A percentile compares a stretch with the other conserved stretches of the same genome.
These are phyloP conservation scores for Nephrotoma guestfalica DNA, from an alignment of 2,888 invertebrate genomes.

Conservation along the genomic window DNA sequence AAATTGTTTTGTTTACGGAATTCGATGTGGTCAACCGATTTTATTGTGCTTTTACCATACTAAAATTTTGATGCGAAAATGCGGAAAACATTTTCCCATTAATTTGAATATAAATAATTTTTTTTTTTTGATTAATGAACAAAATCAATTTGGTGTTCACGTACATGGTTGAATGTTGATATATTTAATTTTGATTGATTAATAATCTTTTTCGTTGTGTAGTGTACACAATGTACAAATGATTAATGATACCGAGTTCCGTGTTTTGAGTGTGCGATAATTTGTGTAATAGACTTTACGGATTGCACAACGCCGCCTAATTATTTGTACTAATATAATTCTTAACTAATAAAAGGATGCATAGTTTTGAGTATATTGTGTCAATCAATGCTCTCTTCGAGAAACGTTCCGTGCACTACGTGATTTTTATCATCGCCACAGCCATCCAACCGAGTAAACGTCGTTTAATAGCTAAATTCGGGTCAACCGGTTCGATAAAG, in stretches of 20 bases:
- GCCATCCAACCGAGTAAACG: rapidly evolving
- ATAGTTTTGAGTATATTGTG: no score
- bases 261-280: no score
- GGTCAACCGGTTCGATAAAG: no score
- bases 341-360: no score
- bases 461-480: no score
- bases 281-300: no score
- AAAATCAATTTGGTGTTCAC: not conserved
- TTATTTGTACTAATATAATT: no score
- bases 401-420: no score
- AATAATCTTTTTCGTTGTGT: not conserved
- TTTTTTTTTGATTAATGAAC: not conserved
- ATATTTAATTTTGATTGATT: not conserved
- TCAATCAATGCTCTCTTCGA: no score
- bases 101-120: not conserved
- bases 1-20: not conserved
- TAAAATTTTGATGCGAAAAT: not conserved
- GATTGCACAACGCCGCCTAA: no score
- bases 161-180: not conserved
- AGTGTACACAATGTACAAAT: not conserved
- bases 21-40: not conserved
- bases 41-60: not conserved
- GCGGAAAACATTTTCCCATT: not conserved
- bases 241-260: not conserved
- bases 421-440: no score